These are phyloP conservation scores for Limnothrissa miodon DNA, from an alignment of 2,113 vertebrate genomes.

Conservation along the genomic window DNA sequence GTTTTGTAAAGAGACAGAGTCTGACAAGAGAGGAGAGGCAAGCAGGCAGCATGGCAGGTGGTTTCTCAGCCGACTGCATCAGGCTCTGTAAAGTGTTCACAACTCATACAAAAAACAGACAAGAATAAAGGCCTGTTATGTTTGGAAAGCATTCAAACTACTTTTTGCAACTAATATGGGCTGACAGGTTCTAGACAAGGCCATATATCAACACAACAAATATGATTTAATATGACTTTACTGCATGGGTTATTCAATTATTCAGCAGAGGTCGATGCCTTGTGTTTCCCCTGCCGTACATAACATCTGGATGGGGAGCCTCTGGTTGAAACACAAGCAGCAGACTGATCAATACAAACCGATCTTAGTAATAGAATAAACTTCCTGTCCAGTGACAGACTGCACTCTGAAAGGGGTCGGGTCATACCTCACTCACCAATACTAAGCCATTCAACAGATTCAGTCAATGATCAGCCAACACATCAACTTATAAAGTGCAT, in stretches of 20 bases:
- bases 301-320: background rate
- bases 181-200: background rate
- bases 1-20: background rate
- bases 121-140: background rate
- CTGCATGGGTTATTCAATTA: background rate
- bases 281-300: background rate
- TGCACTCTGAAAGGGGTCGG: background rate
- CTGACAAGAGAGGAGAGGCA: background rate
- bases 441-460: background rate
- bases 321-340: background rate
- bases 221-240: background rate
- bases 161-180: background rate
- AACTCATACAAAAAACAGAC: background rate
- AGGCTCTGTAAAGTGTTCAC: background rate
- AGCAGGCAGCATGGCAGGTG: background rate
- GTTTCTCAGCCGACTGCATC: background rate
- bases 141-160: background rate
- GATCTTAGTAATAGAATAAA: background rate
- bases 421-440: background rate
- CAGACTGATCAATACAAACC: constrained; percentile 3
- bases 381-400: background rate
- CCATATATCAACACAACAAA: background rate
- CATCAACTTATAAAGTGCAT: background rate
- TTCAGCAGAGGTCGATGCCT: background rate
- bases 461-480: background rate